Evolutionary conservation across 2,797 vertebrate species (phyloP), one percentile per base, ranked within the genome.

Genomic region (Acrocephalus scirpaceus): DNA sequence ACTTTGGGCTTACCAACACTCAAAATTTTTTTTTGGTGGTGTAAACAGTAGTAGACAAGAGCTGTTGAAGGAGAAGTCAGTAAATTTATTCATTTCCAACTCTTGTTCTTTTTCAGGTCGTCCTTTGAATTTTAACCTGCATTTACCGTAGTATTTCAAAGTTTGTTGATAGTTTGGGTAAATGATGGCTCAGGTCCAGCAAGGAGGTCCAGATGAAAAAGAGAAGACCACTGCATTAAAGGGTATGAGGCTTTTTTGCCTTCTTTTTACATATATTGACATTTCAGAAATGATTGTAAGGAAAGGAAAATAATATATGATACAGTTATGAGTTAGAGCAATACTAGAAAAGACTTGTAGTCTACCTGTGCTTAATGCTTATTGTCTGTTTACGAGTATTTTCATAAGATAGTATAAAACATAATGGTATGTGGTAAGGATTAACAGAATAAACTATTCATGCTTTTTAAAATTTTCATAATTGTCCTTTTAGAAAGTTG

Each of bases 221-320:
- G 99, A 99, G 97, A 99, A 99, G 97, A 99, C 99, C 10, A 99
- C 99, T 90, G 99, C 99, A 51, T 98, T 99, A 81, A 99, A 99
- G 98, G 99, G 99, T 99, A 98, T 96, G 97, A 76, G 53, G 84
- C 5, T 61, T 83, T 95, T 95, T 95, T 95, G 62, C 58, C 71
- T 92, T 95, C 67, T 95, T 57, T 95, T 90, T 93, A 54, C 22
- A 10, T 53, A n/a, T 34, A 47, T 60, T 89, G 11, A 23, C 11
- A 23, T 79, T 77, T 79, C 50, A 69, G 42, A 71, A 86, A 40
- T 45, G 4, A 26, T 38, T 84, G 45, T 81, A 51, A 80, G 23
- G 56, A 73, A 73, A 38, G 18, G 10, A 81, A 94, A 75, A 72
- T 34, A 45, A 21, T 61, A 21, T 61, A 48, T 32, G 3, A 16